phyloP scores from a whole-genome alignment of 2,113 vertebrate genomes.

The Anoplopoma fimbria region DNA sequence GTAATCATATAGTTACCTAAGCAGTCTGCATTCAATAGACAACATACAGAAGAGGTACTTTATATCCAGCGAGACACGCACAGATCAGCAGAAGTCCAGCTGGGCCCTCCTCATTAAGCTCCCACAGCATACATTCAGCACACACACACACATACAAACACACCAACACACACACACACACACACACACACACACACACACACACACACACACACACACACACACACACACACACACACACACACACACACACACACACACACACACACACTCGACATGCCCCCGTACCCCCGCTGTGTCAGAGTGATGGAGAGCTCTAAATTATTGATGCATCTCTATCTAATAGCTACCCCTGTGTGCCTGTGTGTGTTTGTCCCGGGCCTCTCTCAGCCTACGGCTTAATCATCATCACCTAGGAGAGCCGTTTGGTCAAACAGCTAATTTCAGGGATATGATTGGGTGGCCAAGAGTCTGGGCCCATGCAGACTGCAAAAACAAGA shows the following conservation, averaged over 20 bases:
- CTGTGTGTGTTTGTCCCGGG: slow-evolving; percentile 49
- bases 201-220: slow-evolving; percentile 4
- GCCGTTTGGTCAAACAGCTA: slow-evolving; percentile 51
- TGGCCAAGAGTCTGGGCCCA: slow-evolving; percentile 8
- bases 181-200: slow-evolving; percentile 11
- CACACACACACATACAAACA: not conserved
- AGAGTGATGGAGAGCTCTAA: slow-evolving; percentile 71
- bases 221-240: not conserved
- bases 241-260: slow-evolving; percentile 11
- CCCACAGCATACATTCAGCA: not conserved
- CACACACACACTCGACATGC: slow-evolving; percentile 21
- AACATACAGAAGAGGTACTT: slow-evolving; percentile 31
- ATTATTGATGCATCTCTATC: slow-evolving; percentile 79
- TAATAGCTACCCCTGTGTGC: slow-evolving; percentile 64
- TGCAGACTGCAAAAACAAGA: slow-evolving; percentile 15
- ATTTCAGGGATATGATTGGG: slow-evolving; percentile 56
- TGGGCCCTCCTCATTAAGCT: slow-evolving; percentile 67
- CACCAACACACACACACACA: not conserved
- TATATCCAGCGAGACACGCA: slow-evolving; percentile 5
- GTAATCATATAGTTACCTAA: slow-evolving; percentile 14
- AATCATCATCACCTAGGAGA: slow-evolving; percentile 58
- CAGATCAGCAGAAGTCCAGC: slow-evolving; percentile 57
- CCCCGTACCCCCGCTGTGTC: slow-evolving; percentile 61
- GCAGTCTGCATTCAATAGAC: slow-evolving; percentile 23
- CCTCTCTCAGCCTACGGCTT: slow-evolving; percentile 29